These are phyloP conservation scores for Pterois miles DNA, from an alignment of 2,797 vertebrate species.

Conservation along the genomic window DNA sequence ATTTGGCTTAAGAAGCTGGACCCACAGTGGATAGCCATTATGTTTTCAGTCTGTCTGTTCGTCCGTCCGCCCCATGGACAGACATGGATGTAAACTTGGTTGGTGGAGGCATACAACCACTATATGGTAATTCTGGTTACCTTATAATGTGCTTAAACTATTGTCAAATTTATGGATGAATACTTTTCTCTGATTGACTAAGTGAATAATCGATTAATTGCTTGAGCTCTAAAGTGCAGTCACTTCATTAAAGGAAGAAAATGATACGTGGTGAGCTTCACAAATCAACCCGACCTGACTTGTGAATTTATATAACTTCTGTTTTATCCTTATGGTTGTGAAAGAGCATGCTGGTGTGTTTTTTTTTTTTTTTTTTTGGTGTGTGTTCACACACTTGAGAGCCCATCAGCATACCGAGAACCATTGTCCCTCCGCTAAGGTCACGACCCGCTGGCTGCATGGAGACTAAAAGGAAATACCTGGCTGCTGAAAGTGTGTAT, in stretches of 20 bases:
- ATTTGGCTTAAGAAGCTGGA: too few species aligned
- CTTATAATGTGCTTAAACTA: background rate
- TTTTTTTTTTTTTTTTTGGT: background rate
- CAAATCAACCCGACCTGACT: background rate
- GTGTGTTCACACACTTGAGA: constrained; percentile 11
- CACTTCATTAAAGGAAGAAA: background rate
- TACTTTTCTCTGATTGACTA: background rate
- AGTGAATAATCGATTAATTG: background rate
- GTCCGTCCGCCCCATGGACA: too few species aligned
- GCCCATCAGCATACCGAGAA: constrained; percentile 15
- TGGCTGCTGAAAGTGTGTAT: constrained; percentile 24
- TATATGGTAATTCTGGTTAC: background rate
- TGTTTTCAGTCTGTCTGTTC: too few species aligned
- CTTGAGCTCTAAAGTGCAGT: background rate
- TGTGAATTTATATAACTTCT: background rate
- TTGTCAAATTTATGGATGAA: background rate
- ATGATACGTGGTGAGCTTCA: background rate
- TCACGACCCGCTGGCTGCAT: constrained; percentile 31
- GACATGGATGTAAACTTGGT: background rate
- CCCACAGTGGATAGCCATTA: too few species aligned
- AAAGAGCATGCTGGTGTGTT: background rate
- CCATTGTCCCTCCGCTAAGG: constrained; percentile 8
- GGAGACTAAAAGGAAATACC: constrained; percentile 40
- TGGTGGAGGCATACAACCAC: background rate
- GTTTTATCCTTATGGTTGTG: background rate